Conservation (phyloP, 53 echinoderm and acorn worm species). For the Arbacia lixula region DNA sequence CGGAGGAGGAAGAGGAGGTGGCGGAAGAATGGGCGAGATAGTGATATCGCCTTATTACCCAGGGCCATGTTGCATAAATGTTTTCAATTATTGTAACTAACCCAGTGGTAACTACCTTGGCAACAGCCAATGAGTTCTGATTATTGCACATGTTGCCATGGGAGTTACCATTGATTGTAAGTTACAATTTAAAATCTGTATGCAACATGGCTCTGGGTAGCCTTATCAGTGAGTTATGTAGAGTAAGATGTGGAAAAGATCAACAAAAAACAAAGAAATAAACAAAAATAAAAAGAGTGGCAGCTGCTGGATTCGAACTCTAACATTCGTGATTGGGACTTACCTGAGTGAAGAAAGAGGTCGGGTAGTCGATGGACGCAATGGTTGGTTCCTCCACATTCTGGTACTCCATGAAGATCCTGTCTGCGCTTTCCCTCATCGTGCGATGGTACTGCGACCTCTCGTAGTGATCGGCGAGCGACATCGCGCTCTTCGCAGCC, state of each 20-base stretch:
- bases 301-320: too few relatives aligned
- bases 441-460: slow-evolving; percentile 28
- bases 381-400: slow-evolving; percentile 34
- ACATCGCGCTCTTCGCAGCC: not conserved
- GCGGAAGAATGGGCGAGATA: slow-evolving; percentile 58
- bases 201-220: too few relatives aligned
- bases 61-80: too few relatives aligned
- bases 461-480: slow-evolving; percentile 34
- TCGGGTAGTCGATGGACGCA: slow-evolving; percentile 36
- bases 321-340: too few relatives aligned
- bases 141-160: too few relatives aligned
- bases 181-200: too few relatives aligned
- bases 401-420: slow-evolving; percentile 29
- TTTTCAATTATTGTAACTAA: too few relatives aligned
- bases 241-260: not conserved
- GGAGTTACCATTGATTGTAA: too few relatives aligned
- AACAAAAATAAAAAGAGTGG: too few relatives aligned
- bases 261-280: not conserved
- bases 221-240: not conserved
- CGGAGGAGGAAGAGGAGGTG: too few relatives aligned
- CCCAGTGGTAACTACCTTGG: too few relatives aligned
- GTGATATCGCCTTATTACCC: slow-evolving; percentile 23
- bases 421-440: slow-evolving; percentile 9
- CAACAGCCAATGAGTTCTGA: too few relatives aligned
- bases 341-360: slow-evolving; percentile 60